Conservation (phyloP, 2,113 vertebrate species). For the Porphyrio hochstetteri region DNA sequence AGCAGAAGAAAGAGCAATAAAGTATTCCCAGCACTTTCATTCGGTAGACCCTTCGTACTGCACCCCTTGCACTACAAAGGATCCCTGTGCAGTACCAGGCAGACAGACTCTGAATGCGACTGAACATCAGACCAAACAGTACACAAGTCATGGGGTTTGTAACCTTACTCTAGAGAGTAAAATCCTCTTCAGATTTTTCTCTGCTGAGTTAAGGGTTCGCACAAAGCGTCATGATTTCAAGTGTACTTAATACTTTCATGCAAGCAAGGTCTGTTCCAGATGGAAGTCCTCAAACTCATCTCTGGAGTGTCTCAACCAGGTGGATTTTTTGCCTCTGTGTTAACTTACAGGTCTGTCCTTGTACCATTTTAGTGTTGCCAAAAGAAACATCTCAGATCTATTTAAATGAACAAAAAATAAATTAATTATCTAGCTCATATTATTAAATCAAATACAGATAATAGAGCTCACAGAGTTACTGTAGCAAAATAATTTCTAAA, state of each 20-base stretch:
- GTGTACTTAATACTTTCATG: neutral
- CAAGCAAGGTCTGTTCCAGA: neutral
- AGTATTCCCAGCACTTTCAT: neutral
- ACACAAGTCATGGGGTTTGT: neutral
- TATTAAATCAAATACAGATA: neutral
- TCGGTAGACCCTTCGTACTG: accelerated
- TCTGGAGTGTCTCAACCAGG: neutral
- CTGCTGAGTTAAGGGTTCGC: neutral
- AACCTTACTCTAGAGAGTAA: neutral
- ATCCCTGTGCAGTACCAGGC: neutral
- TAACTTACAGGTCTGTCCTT: neutral
- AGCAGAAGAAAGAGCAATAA: neutral
- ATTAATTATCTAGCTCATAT: neutral
- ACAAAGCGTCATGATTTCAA: neutral
- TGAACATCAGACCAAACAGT: neutral
- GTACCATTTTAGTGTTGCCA: neutral
- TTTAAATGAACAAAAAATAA: neutral
- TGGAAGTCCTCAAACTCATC: neutral
- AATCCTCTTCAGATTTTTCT: neutral
- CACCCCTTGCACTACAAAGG: accelerated
- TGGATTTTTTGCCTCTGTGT: neutral
- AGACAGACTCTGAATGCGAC: neutral
- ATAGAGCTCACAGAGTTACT: neutral
- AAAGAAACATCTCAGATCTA: neutral
- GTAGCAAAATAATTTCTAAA: neutral